phyloP scores from a whole-genome alignment of 2,797 vertebrate species.

The Acrossocheilus wenchowensis region DNA sequence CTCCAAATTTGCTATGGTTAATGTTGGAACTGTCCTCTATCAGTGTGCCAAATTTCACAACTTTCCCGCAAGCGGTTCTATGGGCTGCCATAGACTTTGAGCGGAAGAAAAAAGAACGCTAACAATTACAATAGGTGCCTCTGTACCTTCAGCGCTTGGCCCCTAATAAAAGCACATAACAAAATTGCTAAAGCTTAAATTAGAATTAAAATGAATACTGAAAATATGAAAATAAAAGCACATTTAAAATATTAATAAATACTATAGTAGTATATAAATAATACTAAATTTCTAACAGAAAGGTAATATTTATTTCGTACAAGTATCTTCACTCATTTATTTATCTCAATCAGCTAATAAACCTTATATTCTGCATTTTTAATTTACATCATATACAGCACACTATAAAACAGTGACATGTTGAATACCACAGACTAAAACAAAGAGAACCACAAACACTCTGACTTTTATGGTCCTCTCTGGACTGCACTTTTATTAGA shows the following conservation, averaged over 20 bases:
- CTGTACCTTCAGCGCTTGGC: too few relatives aligned
- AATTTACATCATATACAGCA: not conserved
- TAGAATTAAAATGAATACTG: not conserved
- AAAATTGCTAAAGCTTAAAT: not conserved
- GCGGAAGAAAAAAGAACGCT: too few relatives aligned
- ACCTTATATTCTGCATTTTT: not conserved
- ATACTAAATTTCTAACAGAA: not conserved
- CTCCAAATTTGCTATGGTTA: too few relatives aligned
- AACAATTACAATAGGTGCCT: too few relatives aligned
- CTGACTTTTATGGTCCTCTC: not conserved
- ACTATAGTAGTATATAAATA: too few relatives aligned
- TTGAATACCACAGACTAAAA: not conserved
- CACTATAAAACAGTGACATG: not conserved
- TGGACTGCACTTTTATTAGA: slow-evolving; percentile 15
- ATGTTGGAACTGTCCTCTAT: too few relatives aligned
- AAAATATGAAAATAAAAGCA: not conserved
- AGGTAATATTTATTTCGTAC: not conserved
- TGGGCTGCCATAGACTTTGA: too few relatives aligned
- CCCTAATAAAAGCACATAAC: not conserved
- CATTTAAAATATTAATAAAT: not conserved
- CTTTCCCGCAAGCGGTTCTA: too few relatives aligned
- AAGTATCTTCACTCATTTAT: not conserved
- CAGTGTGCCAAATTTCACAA: too few relatives aligned
- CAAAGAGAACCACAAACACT: not conserved
- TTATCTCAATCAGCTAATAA: not conserved